These are phyloP conservation scores for Seriola quinqueradiata DNA, from an alignment of 2,113 vertebrate species.

Conservation along the genomic window DNA sequence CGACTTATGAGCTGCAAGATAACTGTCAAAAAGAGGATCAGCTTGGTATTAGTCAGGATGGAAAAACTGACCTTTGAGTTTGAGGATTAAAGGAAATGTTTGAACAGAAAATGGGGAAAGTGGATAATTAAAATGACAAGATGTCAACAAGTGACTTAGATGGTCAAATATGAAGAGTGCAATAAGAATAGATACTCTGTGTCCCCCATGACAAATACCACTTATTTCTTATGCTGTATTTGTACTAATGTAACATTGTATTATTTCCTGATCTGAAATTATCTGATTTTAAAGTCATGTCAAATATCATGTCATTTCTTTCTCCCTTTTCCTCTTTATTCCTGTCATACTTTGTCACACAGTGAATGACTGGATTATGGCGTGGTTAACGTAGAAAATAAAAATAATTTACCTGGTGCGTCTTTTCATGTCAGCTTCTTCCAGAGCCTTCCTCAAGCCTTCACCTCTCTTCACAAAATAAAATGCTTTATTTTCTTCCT, in stretches of 20 bases:
- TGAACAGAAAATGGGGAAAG: not conserved
- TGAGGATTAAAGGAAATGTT: not conserved
- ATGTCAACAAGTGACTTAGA: not conserved
- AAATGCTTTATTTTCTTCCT: not conserved
- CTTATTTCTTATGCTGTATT: not conserved
- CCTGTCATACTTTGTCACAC: not conserved
- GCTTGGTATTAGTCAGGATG: not conserved
- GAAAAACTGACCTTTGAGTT: not conserved
- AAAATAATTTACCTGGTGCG: constrained; percentile 13
- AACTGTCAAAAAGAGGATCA: too few species aligned
- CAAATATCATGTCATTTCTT: not conserved
- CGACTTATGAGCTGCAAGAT: too few species aligned
- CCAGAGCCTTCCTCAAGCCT: constrained; percentile 1
- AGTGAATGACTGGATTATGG: not conserved
- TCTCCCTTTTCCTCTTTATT: not conserved
- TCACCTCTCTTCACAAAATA: not conserved
- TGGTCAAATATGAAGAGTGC: not conserved
- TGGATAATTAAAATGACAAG: not conserved
- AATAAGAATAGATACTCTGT: not conserved
- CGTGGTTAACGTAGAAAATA: not conserved
- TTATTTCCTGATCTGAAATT: not conserved
- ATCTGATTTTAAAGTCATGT: not conserved
- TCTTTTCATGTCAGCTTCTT: constrained; percentile 1
- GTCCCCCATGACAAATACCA: not conserved
- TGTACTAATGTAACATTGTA: not conserved